Evolutionary conservation across 2,797 vertebrate species (phyloP), one percentile per base, ranked within the genome.

Genomic region (Remorina albescens): DNA sequence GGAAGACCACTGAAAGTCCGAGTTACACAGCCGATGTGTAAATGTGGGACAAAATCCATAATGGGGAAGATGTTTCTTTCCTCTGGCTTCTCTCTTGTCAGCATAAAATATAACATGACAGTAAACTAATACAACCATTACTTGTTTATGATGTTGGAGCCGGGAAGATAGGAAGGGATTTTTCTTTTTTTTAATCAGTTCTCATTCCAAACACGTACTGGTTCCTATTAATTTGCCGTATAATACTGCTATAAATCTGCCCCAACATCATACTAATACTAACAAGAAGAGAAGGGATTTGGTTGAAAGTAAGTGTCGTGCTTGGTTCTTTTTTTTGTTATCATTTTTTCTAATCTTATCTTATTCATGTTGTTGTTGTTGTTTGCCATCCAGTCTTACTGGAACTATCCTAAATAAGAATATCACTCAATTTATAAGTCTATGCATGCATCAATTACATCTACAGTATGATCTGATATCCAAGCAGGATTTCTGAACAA

Each of bases 111-210:
- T 86, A 80, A 82, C 81, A 77, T 42, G 41, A 88, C 84, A 85
- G 76, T 89, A 89, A 93, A 92, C 71, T 86, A 86, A 90, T 88
- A 84, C 74, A 80, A 85, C 83, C 85, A 74, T 90, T 86, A 84
- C 84, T 85, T 89, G 88, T 92, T 93, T 92, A 92, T 90, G 86
- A 85, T 85, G 77, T 75, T 60, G 71, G 63, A 73, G 83, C 65
- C 42, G 61, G 41, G 57, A 80, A 50, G 72, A 75, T 57, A 57
- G 59, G 32, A 66, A 58, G 61, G 47, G 41, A 34, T 50, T 63
- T 58, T 77, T 66, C 62, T 53, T 63, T 41, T 41, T 25, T 46
- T 55, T 66, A 19, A 66, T 65, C 54, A 37, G 53, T 89, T 88
- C 36, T 78, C 47, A 91, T 89, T 91, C 89, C 28, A 44, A 71